A percentile compares a stretch with the other conserved stretches of the same genome.
Conservation (phyloP, 2,888 invertebrate species). For the Pheosia gnoma region DNA sequence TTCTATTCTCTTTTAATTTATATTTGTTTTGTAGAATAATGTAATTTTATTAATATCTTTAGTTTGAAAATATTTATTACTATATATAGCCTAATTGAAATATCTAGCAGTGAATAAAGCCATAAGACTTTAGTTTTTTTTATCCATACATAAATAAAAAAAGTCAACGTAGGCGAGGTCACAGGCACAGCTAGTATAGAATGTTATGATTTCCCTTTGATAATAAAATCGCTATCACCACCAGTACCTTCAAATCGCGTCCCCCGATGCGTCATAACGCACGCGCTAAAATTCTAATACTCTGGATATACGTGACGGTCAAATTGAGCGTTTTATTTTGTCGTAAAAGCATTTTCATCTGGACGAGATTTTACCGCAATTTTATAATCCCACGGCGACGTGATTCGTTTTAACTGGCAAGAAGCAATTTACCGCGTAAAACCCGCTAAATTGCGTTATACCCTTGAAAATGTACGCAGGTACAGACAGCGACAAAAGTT, state of each 20-base stretch:
- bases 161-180: too few species aligned
- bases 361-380: slow-evolving; percentile 63
- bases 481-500: not conserved
- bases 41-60: too few species aligned
- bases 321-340: slow-evolving; percentile 54
- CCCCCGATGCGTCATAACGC: slow-evolving; percentile 3
- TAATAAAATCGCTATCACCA: not conserved
- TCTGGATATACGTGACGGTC: slow-evolving; percentile 33
- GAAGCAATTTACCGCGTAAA: slow-evolving; percentile 65
- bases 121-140: too few species aligned
- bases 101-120: too few species aligned
- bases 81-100: too few species aligned
- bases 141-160: too few species aligned
- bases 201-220: not conserved
- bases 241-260: not conserved
- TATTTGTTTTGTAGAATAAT: too few species aligned
- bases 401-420: slow-evolving; percentile 71
- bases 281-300: slow-evolving; percentile 32
- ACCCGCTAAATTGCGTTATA: slow-evolving; percentile 64
- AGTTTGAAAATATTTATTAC: too few species aligned
- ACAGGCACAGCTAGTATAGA: too few species aligned
- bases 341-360: slow-evolving; percentile 57
- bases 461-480: slow-evolving; percentile 40
- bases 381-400: slow-evolving; percentile 68
- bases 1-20: too few species aligned